Evolutionary conservation across 2,888 invertebrate species (phyloP).

Genomic region (Pollenia angustigena): DNA sequence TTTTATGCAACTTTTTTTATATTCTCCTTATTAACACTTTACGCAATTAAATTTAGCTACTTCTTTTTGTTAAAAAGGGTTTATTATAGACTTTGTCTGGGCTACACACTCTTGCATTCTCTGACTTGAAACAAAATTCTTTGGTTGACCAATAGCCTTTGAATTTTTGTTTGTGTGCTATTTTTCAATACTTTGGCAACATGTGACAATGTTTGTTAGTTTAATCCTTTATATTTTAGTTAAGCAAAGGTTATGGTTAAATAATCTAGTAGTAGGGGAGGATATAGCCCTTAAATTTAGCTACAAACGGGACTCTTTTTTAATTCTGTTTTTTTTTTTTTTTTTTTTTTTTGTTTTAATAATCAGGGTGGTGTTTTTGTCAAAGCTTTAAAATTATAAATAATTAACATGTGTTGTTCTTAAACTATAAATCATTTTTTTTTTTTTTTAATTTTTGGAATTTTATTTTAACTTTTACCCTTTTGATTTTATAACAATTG

Average conservation of each 20-base stretch:
- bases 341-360: too few relatives aligned
- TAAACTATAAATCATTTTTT: conserved; percentile 58
- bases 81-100: conserved; percentile 60
- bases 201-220: conserved; percentile 72
- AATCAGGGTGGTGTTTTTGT: conserved; percentile 36
- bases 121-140: conserved; percentile 48
- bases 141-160: conserved; percentile 61
- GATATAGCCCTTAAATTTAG: conserved; percentile 37
- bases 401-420: conserved; percentile 69
- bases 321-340: conserved; percentile 49
- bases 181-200: conserved; percentile 38
- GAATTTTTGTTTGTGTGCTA: conserved; percentile 1
- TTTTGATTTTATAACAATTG: conserved; percentile 45
- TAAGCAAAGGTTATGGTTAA: conserved; percentile 53
- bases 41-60: conserved; percentile 67
- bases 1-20: not conserved
- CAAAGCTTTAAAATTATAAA: conserved; percentile 59
- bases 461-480: conserved; percentile 1
- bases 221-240: conserved; percentile 47
- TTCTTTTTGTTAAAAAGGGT: conserved; percentile 48
- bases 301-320: conserved; percentile 62
- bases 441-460: conserved; percentile 13
- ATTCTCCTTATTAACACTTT: conserved; percentile 67
- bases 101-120: not conserved
- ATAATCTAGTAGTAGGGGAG: conserved; percentile 23